These are phyloP conservation scores for Virgularia gustaviana DNA, from an alignment of 92 coral and sea anemone species.

Conservation along the genomic window DNA sequence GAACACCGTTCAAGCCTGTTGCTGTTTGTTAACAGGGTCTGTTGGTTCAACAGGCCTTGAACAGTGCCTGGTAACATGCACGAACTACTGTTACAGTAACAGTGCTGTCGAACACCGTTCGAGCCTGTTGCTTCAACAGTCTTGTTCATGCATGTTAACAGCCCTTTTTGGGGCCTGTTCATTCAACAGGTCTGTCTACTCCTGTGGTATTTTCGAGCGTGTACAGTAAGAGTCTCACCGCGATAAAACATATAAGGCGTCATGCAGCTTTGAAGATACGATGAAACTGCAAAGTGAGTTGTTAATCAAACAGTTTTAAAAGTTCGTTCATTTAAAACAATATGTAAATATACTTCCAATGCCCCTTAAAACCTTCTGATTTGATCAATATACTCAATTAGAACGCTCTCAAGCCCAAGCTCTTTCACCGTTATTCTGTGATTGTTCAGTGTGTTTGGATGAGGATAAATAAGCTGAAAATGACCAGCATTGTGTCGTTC, in stretches of 20 bases:
- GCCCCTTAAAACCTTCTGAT: conserved; percentile 15
- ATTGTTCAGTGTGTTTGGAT: conserved; percentile 24
- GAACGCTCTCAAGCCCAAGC: conserved; percentile 11
- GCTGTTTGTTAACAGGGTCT: too few species aligned
- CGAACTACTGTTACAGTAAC: too few species aligned
- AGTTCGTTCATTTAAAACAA: too few species aligned
- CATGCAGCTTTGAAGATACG: neutral
- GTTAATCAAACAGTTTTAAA: neutral
- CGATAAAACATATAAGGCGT: neutral
- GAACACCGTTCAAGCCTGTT: too few species aligned
- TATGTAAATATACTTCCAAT: too few species aligned
- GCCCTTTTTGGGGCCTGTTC: too few species aligned
- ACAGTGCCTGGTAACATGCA: too few species aligned
- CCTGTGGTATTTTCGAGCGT: too few species aligned
- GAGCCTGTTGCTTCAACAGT: too few species aligned
- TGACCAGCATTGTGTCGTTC: conserved; percentile 21
- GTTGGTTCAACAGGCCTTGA: too few species aligned
- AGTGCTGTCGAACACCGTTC: too few species aligned
- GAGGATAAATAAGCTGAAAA: conserved; percentile 29
- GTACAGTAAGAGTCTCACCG: neutral
- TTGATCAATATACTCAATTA: conserved; percentile 20
- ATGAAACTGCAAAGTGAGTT: neutral
- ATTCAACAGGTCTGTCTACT: neutral
- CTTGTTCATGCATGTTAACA: too few species aligned
- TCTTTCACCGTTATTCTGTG: conserved; percentile 15